These are phyloP conservation scores for Oncorhynchus nerka DNA, from an alignment of 2,113 vertebrate species.

Conservation along the genomic window DNA sequence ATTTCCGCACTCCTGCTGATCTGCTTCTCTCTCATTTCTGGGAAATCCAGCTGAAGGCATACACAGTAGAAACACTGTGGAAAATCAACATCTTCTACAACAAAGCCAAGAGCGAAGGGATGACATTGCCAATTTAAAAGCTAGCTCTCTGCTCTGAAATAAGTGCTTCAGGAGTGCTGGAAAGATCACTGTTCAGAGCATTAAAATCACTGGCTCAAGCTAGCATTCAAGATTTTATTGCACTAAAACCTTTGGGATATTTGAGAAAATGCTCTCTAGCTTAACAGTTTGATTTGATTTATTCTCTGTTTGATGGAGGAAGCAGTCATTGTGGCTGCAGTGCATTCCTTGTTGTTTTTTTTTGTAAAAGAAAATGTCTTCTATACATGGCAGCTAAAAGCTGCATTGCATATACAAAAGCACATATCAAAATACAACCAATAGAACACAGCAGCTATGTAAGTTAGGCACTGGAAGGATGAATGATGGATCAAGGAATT, in stretches of 20 bases:
- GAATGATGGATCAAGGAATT: too few species aligned
- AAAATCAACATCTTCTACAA: constrained; percentile 63
- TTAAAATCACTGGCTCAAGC: constrained; percentile 28
- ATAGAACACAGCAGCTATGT: too few species aligned
- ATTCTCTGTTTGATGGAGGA: not conserved
- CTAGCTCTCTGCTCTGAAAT: constrained; percentile 13
- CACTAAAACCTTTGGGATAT: constrained; percentile 23
- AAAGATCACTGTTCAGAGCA: constrained; percentile 26
- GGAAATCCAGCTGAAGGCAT: constrained; percentile 55
- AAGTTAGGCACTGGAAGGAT: too few species aligned
- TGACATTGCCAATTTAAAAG: not conserved
- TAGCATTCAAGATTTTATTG: constrained; percentile 28
- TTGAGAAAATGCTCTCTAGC: constrained; percentile 6
- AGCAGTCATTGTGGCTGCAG: not conserved
- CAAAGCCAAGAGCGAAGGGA: constrained; percentile 47
- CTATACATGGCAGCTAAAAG: too few species aligned
- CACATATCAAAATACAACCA: too few species aligned
- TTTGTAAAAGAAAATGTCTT: too few species aligned
- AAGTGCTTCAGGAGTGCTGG: constrained; percentile 25
- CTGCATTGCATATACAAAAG: too few species aligned
- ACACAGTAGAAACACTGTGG: constrained; percentile 50
- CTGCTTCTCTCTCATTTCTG: constrained; percentile 62
- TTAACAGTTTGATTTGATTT: constrained; percentile 5
- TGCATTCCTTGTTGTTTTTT: not conserved
- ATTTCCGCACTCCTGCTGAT: constrained; percentile 43